These are phyloP conservation scores for Parotocinclus haroldoi DNA, from an alignment of 2,797 vertebrate genomes.

Conservation along the genomic window DNA sequence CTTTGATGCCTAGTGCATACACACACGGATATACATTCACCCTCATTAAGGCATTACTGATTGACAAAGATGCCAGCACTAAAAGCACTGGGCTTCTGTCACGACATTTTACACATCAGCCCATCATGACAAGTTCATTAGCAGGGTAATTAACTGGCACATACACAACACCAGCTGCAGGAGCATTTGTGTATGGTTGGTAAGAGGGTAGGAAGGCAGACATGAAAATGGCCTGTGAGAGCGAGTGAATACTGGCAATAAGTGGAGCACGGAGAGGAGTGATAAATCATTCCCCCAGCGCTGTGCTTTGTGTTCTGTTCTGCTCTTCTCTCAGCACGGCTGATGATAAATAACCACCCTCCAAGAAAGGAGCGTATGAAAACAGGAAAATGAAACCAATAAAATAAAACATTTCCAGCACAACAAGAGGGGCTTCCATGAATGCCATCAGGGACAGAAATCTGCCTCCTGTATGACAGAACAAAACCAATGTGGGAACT, in stretches of 20 bases:
- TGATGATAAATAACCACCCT: constrained; percentile 64
- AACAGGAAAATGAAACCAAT: constrained; percentile 68
- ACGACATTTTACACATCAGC: constrained; percentile 42
- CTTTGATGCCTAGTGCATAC: constrained; percentile 5
- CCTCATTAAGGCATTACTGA: constrained; percentile 3
- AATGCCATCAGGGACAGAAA: constrained; percentile 39
- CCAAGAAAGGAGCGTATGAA: constrained; percentile 60
- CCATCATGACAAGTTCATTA: constrained; percentile 41
- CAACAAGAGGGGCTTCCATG: constrained; percentile 49
- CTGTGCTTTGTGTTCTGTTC: constrained; percentile 60
- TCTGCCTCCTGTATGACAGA: constrained; percentile 27
- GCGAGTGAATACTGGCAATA: constrained; percentile 23
- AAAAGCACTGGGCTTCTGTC: constrained; percentile 28
- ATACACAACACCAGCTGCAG: constrained; percentile 38
- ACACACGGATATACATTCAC: neutral
- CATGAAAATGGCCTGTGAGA: constrained; percentile 15
- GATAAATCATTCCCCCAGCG: constrained; percentile 64
- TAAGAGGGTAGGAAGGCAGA: constrained; percentile 19
- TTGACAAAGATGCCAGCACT: constrained; percentile 21
- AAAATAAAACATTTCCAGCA: constrained; percentile 60
- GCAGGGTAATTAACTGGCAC: constrained; percentile 49
- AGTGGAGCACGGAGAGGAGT: constrained; percentile 48
- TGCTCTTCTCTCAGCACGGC: constrained; percentile 53
- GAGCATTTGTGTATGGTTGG: constrained; percentile 40
- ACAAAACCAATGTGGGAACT: constrained; percentile 44